phyloP scores from a whole-genome alignment of 2,888 invertebrate genomes.

The Tolmerus cingulatus region DNA sequence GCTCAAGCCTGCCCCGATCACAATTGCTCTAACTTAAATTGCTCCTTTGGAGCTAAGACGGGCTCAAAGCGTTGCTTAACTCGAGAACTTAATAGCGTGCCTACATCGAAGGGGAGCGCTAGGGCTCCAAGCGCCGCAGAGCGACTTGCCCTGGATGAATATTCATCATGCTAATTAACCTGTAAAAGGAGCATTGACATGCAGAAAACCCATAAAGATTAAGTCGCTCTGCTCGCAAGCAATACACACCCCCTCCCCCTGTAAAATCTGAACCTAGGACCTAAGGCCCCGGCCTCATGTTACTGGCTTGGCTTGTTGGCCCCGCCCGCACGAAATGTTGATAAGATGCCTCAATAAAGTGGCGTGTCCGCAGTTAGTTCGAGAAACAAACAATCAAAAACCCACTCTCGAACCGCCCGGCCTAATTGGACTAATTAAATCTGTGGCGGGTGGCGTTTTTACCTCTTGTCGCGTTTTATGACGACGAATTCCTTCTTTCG shows the following conservation, averaged over 20 bases:
- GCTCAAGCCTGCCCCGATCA: not conserved
- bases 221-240: not conserved
- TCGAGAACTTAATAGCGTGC: slow-evolving; percentile 21
- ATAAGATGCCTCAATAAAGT: slow-evolving; percentile 27
- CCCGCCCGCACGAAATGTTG: not conserved
- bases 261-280: not conserved
- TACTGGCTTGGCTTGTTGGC: not conserved
- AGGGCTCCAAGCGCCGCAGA: not conserved
- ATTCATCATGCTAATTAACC: slow-evolving; percentile 31
- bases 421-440: slow-evolving; percentile 22
- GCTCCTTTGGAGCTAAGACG: not conserved
- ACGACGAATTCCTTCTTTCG: not conserved
- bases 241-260: not conserved
- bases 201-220: slow-evolving; percentile 34
- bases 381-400: not conserved
- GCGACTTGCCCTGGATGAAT: slow-evolving; percentile 5
- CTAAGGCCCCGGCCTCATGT: not conserved
- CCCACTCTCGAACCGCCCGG: not conserved
- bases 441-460: not conserved
- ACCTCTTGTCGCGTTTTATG: not conserved
- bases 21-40: not conserved
- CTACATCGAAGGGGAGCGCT: not conserved
- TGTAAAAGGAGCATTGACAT: slow-evolving; percentile 27
- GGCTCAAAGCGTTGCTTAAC: not conserved
- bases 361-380: slow-evolving; percentile 24